These are phyloP conservation scores for Hoplodrina blanda DNA, from an alignment of 2,888 invertebrate genomes.

Conservation along the genomic window DNA sequence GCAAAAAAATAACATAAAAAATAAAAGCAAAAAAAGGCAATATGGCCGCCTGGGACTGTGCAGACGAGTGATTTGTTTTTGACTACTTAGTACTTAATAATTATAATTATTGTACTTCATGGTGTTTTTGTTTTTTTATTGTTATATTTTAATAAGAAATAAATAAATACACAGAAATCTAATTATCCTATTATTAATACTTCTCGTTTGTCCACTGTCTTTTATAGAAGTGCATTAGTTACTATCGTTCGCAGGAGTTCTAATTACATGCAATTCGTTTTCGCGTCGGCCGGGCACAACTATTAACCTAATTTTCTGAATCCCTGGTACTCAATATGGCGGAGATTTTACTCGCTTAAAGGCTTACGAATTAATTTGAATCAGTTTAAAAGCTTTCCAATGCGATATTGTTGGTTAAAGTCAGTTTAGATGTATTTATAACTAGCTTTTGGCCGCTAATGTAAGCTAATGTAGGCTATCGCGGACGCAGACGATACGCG, in stretches of 20 bases:
- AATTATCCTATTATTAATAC: constrained; percentile 28
- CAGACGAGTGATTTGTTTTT: no score
- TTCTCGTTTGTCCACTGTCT: constrained; percentile 9
- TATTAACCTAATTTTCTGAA: constrained; percentile 61
- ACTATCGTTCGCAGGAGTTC: constrained; percentile 16
- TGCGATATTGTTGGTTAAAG: constrained; percentile 10
- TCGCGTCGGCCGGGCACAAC: constrained; percentile 24
- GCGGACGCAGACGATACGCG: no score
- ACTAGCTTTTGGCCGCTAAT: background rate
- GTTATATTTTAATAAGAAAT: no score
- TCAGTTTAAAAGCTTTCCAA: constrained; percentile 45
- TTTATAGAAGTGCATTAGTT: constrained; percentile 37
- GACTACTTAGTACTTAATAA: no score
- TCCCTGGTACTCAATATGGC: constrained; percentile 48
- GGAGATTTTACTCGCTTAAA: constrained; percentile 25
- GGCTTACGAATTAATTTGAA: constrained; percentile 51
- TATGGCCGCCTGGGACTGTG: no score
- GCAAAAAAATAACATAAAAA: no score
- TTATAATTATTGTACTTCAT: no score
- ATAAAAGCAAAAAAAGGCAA: no score
- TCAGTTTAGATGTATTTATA: constrained; percentile 18
- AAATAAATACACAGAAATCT: constrained; percentile 17
- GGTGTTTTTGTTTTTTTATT: no score
- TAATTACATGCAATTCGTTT: constrained; percentile 57
- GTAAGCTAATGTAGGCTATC: no score